Conservation (phyloP, 2,113 vertebrate species). For the Laticauda colubrina region DNA sequence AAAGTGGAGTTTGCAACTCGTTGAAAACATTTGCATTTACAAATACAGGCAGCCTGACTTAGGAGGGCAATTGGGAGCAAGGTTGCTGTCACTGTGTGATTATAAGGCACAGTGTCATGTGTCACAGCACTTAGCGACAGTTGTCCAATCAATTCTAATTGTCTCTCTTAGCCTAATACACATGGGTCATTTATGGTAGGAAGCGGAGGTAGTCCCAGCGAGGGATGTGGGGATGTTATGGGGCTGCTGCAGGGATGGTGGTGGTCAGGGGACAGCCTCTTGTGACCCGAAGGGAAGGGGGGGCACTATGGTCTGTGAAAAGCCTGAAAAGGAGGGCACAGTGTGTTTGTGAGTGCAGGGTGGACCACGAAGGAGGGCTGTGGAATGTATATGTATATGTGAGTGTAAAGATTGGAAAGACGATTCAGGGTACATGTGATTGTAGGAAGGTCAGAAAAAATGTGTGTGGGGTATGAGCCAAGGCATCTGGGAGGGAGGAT, state of each 20-base stretch:
- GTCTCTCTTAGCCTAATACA: background rate
- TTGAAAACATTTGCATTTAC: background rate
- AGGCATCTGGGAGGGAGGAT: too few relatives aligned
- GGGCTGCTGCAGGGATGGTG: background rate
- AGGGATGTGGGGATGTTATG: background rate
- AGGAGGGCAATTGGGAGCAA: background rate
- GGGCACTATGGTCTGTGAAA: background rate
- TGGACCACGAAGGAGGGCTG: background rate
- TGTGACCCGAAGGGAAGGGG: background rate
- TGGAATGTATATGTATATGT: background rate
- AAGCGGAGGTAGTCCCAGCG: background rate
- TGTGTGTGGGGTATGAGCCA: background rate
- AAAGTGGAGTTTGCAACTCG: background rate
- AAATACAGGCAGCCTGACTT: background rate
- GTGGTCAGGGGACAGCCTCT: background rate
- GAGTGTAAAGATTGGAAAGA: background rate
- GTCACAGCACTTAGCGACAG: background rate
- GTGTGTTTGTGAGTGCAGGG: background rate
- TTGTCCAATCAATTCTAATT: background rate
- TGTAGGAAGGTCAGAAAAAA: background rate
- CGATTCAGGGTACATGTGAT: background rate
- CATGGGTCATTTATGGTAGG: background rate
- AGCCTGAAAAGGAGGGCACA: background rate
- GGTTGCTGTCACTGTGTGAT: background rate
- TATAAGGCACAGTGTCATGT: background rate